A percentile compares a stretch with the other conserved stretches of the same genome.
phyloP scores from a whole-genome alignment of 2,113 vertebrate genomes.

The Microtus pennsylvanicus region DNA sequence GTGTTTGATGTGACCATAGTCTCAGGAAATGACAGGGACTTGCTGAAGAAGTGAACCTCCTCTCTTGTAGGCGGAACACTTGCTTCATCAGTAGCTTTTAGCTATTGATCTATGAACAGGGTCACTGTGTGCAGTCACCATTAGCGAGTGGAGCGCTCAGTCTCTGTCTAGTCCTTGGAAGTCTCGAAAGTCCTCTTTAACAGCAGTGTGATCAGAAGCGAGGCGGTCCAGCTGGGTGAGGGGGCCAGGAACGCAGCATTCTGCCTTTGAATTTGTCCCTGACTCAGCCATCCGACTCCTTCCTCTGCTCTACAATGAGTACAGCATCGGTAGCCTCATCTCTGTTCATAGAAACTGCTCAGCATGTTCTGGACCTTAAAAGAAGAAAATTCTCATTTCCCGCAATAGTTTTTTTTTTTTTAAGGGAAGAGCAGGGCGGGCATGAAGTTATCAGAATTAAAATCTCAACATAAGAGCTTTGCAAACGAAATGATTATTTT shows the following conservation, averaged over 20 bases:
- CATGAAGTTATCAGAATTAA: neutral
- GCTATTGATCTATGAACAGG: neutral
- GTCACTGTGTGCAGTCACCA: neutral
- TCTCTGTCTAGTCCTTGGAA: neutral
- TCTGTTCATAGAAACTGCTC: neutral
- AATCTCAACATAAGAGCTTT: neutral
- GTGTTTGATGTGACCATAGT: neutral
- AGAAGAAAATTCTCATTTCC: neutral
- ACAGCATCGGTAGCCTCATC: neutral
- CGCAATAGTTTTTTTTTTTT: neutral
- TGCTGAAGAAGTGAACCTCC: neutral
- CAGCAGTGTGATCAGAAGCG: neutral
- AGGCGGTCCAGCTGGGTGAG: neutral
- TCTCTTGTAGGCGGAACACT: neutral
- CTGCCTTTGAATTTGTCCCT: neutral
- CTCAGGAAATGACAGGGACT: neutral
- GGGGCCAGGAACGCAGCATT: neutral
- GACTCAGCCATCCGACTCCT: neutral
- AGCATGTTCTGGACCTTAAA: neutral
- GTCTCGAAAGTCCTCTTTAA: neutral
- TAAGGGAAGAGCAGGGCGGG: too few relatives aligned
- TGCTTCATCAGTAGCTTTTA: neutral
- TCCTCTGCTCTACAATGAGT: constrained; percentile 53
- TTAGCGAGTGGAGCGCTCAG: too few relatives aligned
- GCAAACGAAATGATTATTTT: neutral